These are phyloP conservation scores for Actias luna DNA, from an alignment of 2,888 invertebrate species.

Conservation along the genomic window DNA sequence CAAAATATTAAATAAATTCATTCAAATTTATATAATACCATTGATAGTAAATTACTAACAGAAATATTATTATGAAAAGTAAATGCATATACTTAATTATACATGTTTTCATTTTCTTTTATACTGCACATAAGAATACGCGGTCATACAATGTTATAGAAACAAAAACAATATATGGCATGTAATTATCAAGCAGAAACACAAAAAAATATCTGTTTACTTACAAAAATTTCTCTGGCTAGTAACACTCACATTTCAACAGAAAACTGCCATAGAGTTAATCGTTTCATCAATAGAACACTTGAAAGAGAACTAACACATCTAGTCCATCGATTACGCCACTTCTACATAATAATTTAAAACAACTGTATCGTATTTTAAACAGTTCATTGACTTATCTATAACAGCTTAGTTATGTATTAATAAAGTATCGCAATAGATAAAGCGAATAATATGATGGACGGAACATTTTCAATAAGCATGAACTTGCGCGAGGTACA, in stretches of 20 bases:
- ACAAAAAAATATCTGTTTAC: constrained; percentile 31
- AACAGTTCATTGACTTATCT: constrained; percentile 45
- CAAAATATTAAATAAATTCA: no score
- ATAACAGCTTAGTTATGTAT: constrained; percentile 22
- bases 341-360: constrained; percentile 34
- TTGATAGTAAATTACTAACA: background rate
- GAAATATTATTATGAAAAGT: no score
- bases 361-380: constrained; percentile 38
- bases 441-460: constrained; percentile 42
- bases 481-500: constrained; percentile 55
- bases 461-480: constrained; percentile 60
- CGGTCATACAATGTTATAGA: no score
- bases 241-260: constrained; percentile 10
- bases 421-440: background rate
- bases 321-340: constrained; percentile 33
- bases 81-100: no score
- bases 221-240: background rate
- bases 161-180: no score
- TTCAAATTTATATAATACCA: background rate
- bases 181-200: background rate
- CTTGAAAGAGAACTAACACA: constrained; percentile 31
- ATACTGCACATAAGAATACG: no score
- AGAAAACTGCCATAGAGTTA: constrained; percentile 24
- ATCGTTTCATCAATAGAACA: constrained; percentile 35
- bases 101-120: no score